A percentile compares a stretch with the other conserved stretches of the same genome.
phyloP scores from a whole-genome alignment of 2,888 invertebrate species.

The Smittia sp. region DNA sequence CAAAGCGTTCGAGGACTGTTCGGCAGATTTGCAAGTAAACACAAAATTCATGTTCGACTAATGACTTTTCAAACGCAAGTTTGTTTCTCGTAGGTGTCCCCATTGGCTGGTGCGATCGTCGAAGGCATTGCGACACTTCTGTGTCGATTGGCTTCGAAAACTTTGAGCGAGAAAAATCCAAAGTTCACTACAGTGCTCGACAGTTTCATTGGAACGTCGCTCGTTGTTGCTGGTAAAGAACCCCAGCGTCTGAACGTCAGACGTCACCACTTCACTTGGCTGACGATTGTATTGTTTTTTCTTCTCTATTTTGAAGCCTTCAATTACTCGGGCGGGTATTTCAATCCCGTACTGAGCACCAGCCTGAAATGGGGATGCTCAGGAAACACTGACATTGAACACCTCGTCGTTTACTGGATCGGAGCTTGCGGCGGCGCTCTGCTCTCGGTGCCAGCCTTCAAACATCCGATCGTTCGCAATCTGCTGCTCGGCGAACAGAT shows the following conservation, averaged over 20 bases:
- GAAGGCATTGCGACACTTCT: constrained; percentile 79
- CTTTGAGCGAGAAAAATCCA: constrained; percentile 66
- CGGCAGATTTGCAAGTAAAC: constrained; percentile 69
- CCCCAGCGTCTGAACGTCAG: constrained; percentile 28
- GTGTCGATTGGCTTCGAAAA: constrained; percentile 72
- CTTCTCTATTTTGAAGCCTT: constrained; percentile 65
- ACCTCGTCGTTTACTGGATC: constrained; percentile 87
- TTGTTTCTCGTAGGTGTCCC: constrained; percentile 61
- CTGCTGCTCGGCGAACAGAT: constrained; percentile 48
- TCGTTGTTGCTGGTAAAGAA: constrained; percentile 76
- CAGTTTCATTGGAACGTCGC: constrained; percentile 75
- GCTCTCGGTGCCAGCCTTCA: constrained; percentile 68
- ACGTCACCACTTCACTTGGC: constrained; percentile 1
- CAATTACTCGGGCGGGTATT: constrained; percentile 88
- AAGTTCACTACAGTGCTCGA: constrained; percentile 70
- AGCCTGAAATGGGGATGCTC: constrained; percentile 84
- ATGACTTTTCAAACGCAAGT: neutral
- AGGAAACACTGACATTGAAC: constrained; percentile 77
- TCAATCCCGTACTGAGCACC: constrained; percentile 89
- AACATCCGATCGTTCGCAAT: constrained; percentile 56
- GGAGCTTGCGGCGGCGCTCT: constrained; percentile 78
- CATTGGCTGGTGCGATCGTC: constrained; percentile 71
- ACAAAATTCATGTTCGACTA: neutral
- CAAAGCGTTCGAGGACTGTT: constrained; percentile 73
- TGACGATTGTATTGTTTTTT: constrained; percentile 10